phyloP scores from a whole-genome alignment of 2,888 invertebrate genomes.

The Agrotis ipsilon region DNA sequence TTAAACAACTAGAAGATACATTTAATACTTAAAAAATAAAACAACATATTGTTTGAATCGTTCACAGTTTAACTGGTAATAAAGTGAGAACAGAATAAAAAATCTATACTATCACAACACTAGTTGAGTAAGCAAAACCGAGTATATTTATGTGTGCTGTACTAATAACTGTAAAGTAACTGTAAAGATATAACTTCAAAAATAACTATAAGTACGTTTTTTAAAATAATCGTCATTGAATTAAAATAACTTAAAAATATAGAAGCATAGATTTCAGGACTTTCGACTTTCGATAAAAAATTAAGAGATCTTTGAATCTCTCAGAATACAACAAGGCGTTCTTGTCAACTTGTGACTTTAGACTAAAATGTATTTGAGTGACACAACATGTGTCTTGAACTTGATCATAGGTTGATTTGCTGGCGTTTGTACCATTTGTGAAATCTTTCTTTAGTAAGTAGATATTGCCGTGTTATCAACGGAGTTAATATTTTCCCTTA shows the following conservation, averaged over 20 bases:
- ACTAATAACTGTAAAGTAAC: too few relatives aligned
- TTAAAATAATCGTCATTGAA: not conserved
- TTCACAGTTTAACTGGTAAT: slow-evolving; percentile 35
- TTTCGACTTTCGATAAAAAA: not conserved
- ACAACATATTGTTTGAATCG: slow-evolving; percentile 1
- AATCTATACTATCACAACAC: slow-evolving; percentile 12
- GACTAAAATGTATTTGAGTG: too few relatives aligned
- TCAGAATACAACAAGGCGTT: too few relatives aligned
- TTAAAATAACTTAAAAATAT: not conserved
- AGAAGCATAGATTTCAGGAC: not conserved
- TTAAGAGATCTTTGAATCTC: not conserved
- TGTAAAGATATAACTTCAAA: slow-evolving; percentile 7
- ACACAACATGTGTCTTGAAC: too few relatives aligned
- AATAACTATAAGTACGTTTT: not conserved
- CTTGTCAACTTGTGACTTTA: too few relatives aligned
- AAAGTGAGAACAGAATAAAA: not conserved
- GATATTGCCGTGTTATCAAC: too few relatives aligned
- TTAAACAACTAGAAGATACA: slow-evolving; percentile 1
- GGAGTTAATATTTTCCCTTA: too few relatives aligned
- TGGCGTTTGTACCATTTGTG: too few relatives aligned
- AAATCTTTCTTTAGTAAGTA: too few relatives aligned
- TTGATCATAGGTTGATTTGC: too few relatives aligned
- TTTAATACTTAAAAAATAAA: slow-evolving; percentile 20
- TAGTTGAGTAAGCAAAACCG: not conserved
- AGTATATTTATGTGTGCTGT: not conserved